Evolutionary conservation across 2,797 vertebrate genomes (phyloP), one percentile per base, ranked within the genome.

Genomic region (Pogoniulus pusillus): DNA sequence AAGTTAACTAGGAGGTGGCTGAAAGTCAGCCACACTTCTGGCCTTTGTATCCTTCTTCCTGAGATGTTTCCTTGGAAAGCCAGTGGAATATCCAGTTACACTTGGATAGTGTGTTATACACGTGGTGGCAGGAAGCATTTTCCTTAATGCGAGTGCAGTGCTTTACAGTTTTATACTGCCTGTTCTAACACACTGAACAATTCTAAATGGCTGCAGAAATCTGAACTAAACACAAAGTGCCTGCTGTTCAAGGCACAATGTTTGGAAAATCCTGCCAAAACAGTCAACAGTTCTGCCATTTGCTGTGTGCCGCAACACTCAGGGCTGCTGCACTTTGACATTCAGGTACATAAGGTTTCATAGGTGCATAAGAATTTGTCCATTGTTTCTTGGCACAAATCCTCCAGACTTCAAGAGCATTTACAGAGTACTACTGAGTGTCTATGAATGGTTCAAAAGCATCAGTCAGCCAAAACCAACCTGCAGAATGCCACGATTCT

Each of bases 101-200:
- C 43, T 88, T 78, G 49, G 82, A 78, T 0, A 1, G 30, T 16
- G 5, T 34, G 75, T 80, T 92, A 87, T 63, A 87, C 85, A 86
- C 62, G 77, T 59, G 85, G 78, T 82, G 72, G 84, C 49, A 90
- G 81, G 81, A 94, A 91, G 51, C 62, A 83, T 84, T 95, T 91
- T 85, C 88, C 57, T 90, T 87, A 78, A 87, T 72, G 47, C 65
- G 81, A 45, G 75, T 87, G 77, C 39, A 85, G 53, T 10, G 55
- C 65, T 93, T 90, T 82, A 80, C 37, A 72, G 2, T 6, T 91
- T 77, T 68, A 79, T 30, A 74, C 11, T 43, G 69, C 43, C 55
- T 53, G 37, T 77, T 77, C 80, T 88, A 88, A 72, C 12, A 47
- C 20, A n/a, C 34, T 55, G 85, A 95, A 87, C 64, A 87, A 60